phyloP scores from a whole-genome alignment of 2,113 vertebrate genomes.

The Chitala chitala region DNA sequence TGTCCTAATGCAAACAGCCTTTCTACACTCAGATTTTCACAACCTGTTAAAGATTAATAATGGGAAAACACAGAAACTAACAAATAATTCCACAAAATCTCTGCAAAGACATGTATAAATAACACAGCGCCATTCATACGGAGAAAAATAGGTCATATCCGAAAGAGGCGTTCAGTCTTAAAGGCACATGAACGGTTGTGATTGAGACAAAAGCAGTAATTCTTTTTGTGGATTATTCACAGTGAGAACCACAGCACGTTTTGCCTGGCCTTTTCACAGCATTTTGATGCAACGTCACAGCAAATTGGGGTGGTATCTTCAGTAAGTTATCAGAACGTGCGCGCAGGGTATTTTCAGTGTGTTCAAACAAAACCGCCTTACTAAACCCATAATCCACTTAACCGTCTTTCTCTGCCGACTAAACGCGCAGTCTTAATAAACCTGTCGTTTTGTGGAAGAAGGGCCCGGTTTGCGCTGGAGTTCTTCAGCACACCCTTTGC shows the following conservation, averaged over 20 bases:
- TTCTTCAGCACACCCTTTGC: not conserved
- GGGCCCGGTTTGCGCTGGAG: not conserved
- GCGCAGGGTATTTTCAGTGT: too few species aligned
- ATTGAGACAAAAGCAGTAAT: too few species aligned
- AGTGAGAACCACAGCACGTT: too few species aligned
- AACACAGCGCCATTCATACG: too few species aligned
- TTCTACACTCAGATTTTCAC: not conserved
- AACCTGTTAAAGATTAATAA: too few species aligned
- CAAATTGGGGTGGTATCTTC: not conserved
- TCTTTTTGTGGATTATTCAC: too few species aligned
- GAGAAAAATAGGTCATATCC: too few species aligned
- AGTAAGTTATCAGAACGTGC: not conserved
- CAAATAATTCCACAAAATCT: too few species aligned
- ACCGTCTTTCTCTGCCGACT: not conserved
- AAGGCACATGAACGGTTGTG: too few species aligned
- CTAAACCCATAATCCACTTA: not conserved
- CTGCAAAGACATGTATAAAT: too few species aligned
- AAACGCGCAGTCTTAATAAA: not conserved
- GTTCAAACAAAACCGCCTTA: not conserved
- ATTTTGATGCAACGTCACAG: not conserved
- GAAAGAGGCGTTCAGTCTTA: too few species aligned
- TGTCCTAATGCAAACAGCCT: conserved; percentile 36
- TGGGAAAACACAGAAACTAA: too few species aligned
- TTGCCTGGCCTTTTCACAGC: not conserved
- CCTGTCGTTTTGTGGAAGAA: not conserved